Conservation (phyloP, 2,113 vertebrate genomes). For the Toxostoma redivivum region DNA sequence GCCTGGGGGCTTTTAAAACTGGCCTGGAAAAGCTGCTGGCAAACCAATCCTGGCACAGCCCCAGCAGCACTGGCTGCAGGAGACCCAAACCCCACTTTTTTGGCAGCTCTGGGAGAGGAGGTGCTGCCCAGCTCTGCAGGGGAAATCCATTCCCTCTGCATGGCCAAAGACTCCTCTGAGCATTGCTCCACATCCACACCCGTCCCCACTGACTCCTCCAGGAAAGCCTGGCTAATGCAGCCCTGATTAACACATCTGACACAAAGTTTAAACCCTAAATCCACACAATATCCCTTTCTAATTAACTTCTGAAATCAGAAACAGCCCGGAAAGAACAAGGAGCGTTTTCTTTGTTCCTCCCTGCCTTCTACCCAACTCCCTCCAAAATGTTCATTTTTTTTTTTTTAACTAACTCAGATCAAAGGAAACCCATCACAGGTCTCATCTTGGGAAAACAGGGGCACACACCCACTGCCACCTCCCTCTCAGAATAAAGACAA, state of each 20-base stretch:
- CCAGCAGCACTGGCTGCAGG: neutral
- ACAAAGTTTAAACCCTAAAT: constrained; percentile 30
- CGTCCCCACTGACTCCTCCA: neutral
- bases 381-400: neutral
- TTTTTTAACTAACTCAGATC: neutral
- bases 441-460: neutral
- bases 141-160: neutral
- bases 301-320: constrained; percentile 12
- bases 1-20: neutral
- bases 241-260: constrained; percentile 36
- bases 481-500: too few species aligned
- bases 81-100: neutral
- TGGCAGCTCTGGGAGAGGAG: neutral
- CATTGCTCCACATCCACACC: rapidly evolving
- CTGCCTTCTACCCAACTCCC: neutral
- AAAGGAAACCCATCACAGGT: neutral
- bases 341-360: neutral
- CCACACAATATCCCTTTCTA: constrained; percentile 22
- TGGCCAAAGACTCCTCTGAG: rapidly evolving
- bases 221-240: neutral
- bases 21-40: neutral
- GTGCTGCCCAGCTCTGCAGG: neutral
- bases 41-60: rapidly evolving
- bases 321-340: neutral
- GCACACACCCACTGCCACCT: neutral